These are phyloP conservation scores for Rhadinocentrus ornatus DNA, from an alignment of 2,797 vertebrate genomes.

Conservation along the genomic window DNA sequence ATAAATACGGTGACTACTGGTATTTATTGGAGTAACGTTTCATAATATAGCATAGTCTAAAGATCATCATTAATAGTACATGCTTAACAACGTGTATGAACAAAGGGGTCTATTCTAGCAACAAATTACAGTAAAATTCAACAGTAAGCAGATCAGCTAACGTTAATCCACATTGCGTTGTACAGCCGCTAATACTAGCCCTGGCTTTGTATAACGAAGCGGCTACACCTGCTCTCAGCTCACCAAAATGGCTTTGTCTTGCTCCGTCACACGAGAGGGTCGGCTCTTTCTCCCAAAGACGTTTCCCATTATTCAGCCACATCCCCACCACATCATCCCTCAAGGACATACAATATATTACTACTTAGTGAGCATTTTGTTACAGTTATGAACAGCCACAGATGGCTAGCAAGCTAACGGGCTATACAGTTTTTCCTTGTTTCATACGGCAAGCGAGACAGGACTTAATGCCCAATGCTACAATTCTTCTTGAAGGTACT, in stretches of 20 bases:
- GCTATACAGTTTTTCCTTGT: slow-evolving; percentile 28
- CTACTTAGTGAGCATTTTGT: slow-evolving; percentile 23
- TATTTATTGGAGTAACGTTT: neutral
- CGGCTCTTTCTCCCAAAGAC: slow-evolving; percentile 90
- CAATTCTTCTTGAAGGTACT: neutral
- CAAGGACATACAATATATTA: slow-evolving; percentile 34
- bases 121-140: neutral
- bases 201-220: slow-evolving; percentile 7
- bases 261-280: slow-evolving; percentile 90
- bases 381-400: slow-evolving; percentile 25
- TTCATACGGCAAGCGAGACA: slow-evolving; percentile 59
- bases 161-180: neutral
- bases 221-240: slow-evolving; percentile 57
- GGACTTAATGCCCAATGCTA: slow-evolving; percentile 14
- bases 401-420: slow-evolving; percentile 45
- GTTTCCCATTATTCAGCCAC: slow-evolving; percentile 89
- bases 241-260: slow-evolving; percentile 91
- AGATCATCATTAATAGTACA: neutral
- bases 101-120: neutral
- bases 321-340: slow-evolving; percentile 68
- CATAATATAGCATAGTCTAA: neutral
- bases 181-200: neutral
- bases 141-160: neutral
- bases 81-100: neutral
- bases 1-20: neutral